A percentile compares a stretch with the other conserved stretches of the same genome.
Conservation (phyloP, 1,140 invertebrate species). For the Pseudobourletiella spinata region DNA sequence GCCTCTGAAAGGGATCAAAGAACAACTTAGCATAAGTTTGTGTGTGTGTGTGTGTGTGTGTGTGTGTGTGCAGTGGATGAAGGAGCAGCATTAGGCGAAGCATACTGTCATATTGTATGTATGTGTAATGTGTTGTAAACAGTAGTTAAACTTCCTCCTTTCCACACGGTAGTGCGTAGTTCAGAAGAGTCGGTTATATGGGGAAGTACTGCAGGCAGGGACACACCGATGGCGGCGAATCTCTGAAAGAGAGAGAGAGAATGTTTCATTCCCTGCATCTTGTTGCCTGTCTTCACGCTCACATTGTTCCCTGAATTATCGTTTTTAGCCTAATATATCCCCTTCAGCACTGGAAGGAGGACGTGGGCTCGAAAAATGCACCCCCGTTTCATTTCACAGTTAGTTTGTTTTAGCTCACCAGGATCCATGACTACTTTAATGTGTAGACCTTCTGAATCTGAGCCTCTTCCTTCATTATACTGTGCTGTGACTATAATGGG, state of each 20-base stretch:
- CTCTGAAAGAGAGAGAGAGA: neutral
- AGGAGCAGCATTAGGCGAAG: too few relatives aligned
- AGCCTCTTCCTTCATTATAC: too few relatives aligned
- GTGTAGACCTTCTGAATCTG: too few relatives aligned
- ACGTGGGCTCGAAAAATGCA: neutral
- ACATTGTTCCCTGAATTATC: slow-evolving; percentile 1
- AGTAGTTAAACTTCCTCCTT: neutral
- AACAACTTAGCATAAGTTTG: too few relatives aligned
- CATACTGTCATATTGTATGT: too few relatives aligned
- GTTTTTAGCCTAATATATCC: neutral
- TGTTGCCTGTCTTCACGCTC: neutral
- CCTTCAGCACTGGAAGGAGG: too few relatives aligned
- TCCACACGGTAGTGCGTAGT: too few relatives aligned
- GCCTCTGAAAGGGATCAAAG: too few relatives aligned
- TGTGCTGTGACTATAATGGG: too few relatives aligned
- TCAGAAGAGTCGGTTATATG: neutral
- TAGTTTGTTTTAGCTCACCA: slow-evolving; percentile 6
- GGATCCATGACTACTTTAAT: too few relatives aligned
- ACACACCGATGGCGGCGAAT: neutral
- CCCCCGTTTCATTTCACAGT: slow-evolving; percentile 1
- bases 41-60: too few relatives aligned
- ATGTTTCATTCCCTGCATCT: neutral
- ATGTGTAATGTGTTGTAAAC: neutral
- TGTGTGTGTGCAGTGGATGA: too few relatives aligned
- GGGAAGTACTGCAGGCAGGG: neutral